A percentile compares a stretch with the other conserved stretches of the same genome.
Conservation (phyloP, 1,140 invertebrate genomes). For the Belonocnema kinseyi region DNA sequence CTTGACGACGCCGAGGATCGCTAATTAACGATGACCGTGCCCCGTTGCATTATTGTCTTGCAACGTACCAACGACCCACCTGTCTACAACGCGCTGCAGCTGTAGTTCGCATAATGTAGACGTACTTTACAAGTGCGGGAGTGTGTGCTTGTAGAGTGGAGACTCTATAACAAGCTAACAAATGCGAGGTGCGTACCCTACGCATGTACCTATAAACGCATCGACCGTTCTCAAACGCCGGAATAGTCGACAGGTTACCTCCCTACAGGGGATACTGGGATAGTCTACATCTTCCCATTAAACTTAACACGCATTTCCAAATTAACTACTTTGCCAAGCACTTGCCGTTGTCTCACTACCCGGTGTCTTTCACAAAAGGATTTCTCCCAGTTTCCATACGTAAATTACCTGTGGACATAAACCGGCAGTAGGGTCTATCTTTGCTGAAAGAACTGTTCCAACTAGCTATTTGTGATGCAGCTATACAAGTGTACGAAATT, state of each 20-base stretch:
- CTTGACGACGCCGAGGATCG: constrained; percentile 60
- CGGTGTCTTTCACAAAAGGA: neutral
- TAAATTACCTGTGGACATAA: too few species aligned
- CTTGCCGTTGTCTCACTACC: too few species aligned
- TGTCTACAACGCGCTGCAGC: constrained; percentile 56
- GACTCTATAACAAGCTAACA: constrained; percentile 22
- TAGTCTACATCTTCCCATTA: too few species aligned
- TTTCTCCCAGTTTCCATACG: too few species aligned
- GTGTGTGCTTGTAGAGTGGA: constrained; percentile 32
- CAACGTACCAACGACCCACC: constrained; percentile 57
- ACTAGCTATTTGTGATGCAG: too few species aligned
- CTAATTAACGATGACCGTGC: constrained; percentile 69
- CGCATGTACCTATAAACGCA: constrained; percentile 35
- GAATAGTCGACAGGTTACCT: neutral
- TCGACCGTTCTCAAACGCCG: constrained; percentile 22
- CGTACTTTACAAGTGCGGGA: constrained; percentile 33
- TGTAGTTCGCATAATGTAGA: constrained; percentile 45
- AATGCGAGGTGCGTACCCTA: constrained; percentile 30
- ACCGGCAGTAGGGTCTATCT: too few species aligned
- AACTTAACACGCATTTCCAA: too few species aligned
- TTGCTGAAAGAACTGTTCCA: too few species aligned
- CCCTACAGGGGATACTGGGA: neutral
- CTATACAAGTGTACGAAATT: too few species aligned
- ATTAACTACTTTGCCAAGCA: too few species aligned
- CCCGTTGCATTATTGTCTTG: constrained; percentile 62